Conservation (phyloP, 2,888 invertebrate species). For the Orthosia cruda region DNA sequence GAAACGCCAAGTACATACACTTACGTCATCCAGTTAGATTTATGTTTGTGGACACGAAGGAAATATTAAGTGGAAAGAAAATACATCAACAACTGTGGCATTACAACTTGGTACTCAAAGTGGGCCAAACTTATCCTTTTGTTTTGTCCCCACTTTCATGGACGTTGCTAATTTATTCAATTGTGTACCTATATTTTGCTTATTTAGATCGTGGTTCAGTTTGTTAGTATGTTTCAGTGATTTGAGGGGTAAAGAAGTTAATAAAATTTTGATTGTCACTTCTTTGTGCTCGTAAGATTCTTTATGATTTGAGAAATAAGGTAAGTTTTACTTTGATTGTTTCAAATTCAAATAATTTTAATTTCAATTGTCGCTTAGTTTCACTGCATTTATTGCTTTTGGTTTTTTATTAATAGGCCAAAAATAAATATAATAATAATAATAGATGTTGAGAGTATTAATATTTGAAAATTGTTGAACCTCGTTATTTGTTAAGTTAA, state of each 20-base stretch:
- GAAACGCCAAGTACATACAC: too few species aligned
- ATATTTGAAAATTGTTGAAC: too few species aligned
- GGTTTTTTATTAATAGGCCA: too few species aligned
- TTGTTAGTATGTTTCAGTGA: conserved; percentile 9
- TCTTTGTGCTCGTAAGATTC: too few species aligned
- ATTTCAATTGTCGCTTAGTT: too few species aligned
- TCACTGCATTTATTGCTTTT: too few species aligned
- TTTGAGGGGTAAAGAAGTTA: conserved; percentile 3
- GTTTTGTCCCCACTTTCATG: conserved; percentile 48
- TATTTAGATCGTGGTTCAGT: conserved; percentile 23
- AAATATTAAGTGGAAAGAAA: conserved; percentile 65
- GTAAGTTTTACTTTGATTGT: neutral
- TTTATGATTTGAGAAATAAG: too few species aligned
- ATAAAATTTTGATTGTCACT: neutral
- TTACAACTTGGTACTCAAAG: conserved; percentile 67
- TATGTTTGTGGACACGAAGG: conserved; percentile 16
- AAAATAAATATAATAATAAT: too few species aligned
- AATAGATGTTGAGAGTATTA: too few species aligned
- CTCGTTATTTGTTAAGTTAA: too few species aligned
- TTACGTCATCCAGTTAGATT: too few species aligned
- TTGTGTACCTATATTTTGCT: conserved; percentile 60
- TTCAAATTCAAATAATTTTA: too few species aligned
- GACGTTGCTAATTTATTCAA: conserved; percentile 60
- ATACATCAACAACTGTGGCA: conserved; percentile 53
- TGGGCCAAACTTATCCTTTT: conserved; percentile 64